Conservation (phyloP, 2,888 invertebrate species). For the Dioctria linearis region DNA sequence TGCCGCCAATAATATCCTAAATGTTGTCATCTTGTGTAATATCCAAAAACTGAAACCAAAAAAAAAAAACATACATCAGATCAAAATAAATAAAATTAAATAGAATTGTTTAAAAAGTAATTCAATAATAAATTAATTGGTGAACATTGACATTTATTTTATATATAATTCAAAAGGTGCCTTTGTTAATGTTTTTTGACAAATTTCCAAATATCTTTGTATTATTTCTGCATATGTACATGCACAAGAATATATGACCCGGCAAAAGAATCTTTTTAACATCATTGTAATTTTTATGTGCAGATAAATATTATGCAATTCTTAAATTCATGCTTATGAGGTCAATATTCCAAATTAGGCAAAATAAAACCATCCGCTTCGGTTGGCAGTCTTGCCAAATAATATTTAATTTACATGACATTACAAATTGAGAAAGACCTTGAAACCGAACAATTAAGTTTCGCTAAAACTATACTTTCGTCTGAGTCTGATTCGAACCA, state of each 20-base stretch:
- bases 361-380: not conserved
- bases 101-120: too few relatives aligned
- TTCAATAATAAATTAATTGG: too few relatives aligned
- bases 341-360: not conserved
- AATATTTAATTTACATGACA: slow-evolving; percentile 36
- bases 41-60: slow-evolving; percentile 60
- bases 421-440: slow-evolving; percentile 15
- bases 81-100: not conserved
- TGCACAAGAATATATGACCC: too few relatives aligned
- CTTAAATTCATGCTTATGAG: not conserved
- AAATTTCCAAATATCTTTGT: too few relatives aligned
- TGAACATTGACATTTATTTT: not conserved
- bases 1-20: slow-evolving; percentile 65
- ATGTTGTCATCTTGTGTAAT: slow-evolving; percentile 67
- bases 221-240: too few relatives aligned
- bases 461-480: slow-evolving; percentile 27
- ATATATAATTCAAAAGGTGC: not conserved
- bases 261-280: too few relatives aligned
- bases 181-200: not conserved
- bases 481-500: slow-evolving; percentile 2
- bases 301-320: too few relatives aligned
- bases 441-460: slow-evolving; percentile 36
- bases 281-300: too few relatives aligned
- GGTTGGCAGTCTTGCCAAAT: slow-evolving; percentile 26
- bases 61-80: not conserved